These are phyloP conservation scores for Gouania willdenowi DNA, from an alignment of 2,797 vertebrate genomes.

Conservation along the genomic window DNA sequence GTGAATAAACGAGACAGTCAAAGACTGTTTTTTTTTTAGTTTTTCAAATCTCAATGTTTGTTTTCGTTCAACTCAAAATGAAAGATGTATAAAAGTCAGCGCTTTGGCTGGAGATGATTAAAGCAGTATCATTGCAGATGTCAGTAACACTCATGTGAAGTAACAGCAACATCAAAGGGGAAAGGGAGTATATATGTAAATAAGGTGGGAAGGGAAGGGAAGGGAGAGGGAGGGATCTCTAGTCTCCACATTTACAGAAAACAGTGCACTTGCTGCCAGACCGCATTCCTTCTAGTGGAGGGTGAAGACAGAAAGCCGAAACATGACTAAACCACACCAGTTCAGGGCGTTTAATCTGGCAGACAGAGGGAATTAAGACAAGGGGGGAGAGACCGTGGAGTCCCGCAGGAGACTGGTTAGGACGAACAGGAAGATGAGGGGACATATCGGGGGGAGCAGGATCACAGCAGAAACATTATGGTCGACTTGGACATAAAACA, in stretches of 20 bases:
- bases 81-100: constrained; percentile 16
- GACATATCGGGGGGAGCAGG: constrained; percentile 73
- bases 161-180: constrained; percentile 85
- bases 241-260: constrained; percentile 81
- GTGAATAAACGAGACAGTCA: too few relatives aligned
- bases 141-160: constrained; percentile 88
- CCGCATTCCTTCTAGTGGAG: constrained; percentile 91
- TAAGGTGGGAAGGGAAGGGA: constrained; percentile 35
- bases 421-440: constrained; percentile 91
- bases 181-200: constrained; percentile 76
- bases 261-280: constrained; percentile 80
- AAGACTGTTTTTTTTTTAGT: constrained; percentile 8
- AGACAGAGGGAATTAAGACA: constrained; percentile 89
- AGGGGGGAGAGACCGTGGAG: constrained; percentile 75
- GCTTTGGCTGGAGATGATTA: constrained; percentile 10
- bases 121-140: constrained; percentile 45
- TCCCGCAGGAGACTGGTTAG: constrained; percentile 84
- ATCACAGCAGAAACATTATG: constrained; percentile 83
- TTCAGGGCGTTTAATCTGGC: constrained; percentile 91
- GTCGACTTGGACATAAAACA: constrained; percentile 97
- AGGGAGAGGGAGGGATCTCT: constrained; percentile 39
- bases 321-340: constrained; percentile 83
- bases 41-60: constrained; percentile 17
- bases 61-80: neutral
- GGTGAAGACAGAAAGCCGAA: constrained; percentile 79